Conservation (phyloP, 2,797 vertebrate species). For the Notamacropus eugenii region DNA sequence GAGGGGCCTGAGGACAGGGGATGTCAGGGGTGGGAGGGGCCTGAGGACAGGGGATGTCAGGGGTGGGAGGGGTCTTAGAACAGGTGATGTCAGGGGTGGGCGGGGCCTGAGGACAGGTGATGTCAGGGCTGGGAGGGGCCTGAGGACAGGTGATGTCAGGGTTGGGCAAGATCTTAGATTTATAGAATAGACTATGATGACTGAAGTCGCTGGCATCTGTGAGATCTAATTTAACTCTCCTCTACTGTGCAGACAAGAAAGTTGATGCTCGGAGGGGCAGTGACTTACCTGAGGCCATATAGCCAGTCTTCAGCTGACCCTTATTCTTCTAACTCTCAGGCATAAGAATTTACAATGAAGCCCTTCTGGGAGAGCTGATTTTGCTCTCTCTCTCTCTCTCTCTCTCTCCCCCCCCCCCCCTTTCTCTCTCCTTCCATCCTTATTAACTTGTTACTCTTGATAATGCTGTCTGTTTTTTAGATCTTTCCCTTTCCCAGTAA, state of each 20-base stretch:
- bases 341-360: background rate
- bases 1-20: background rate
- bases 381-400: background rate
- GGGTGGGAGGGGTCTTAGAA: background rate
- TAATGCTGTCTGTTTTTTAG: background rate
- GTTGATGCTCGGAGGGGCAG: background rate
- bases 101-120: background rate
- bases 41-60: too few relatives aligned
- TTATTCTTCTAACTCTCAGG: background rate
- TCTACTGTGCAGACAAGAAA: constrained; percentile 23
- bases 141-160: background rate
- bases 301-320: background rate
- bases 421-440: background rate
- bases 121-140: background rate
- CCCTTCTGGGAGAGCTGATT: background rate
- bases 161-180: background rate
- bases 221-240: background rate
- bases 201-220: background rate
- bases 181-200: background rate
- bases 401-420: background rate
- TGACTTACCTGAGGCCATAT: background rate
- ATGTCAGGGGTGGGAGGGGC: background rate
- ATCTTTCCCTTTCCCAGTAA: constrained; percentile 28
- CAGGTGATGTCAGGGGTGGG: background rate
- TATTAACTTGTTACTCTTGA: background rate